A percentile compares a stretch with the other conserved stretches of the same genome.
These are phyloP conservation scores for Mimachlamys varia DNA, from an alignment of 2,888 invertebrate genomes.

Conservation along the genomic window DNA sequence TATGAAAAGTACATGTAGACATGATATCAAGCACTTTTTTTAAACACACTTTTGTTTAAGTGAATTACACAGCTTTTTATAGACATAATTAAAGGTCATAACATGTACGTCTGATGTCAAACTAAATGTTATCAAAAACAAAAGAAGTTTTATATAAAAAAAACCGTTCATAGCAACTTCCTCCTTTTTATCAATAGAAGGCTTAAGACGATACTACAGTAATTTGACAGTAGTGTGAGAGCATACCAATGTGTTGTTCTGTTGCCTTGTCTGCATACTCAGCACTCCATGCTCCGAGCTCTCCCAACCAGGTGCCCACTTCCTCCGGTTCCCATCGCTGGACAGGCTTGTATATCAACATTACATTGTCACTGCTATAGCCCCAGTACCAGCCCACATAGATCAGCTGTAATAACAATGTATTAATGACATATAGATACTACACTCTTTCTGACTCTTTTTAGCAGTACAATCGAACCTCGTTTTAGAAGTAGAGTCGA, in stretches of 20 bases:
- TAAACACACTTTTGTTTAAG: too few species aligned
- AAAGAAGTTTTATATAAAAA: too few species aligned
- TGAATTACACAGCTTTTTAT: too few species aligned
- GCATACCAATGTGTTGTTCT: constrained; percentile 64
- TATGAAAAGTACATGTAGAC: neutral
- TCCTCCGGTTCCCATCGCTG: constrained; percentile 69
- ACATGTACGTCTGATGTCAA: too few species aligned
- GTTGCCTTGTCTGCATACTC: constrained; percentile 61
- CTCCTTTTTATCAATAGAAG: neutral
- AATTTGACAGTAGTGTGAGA: neutral
- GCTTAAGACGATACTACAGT: too few species aligned
- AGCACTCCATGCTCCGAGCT: constrained; percentile 71
- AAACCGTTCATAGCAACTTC: too few species aligned
- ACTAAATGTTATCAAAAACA: too few species aligned
- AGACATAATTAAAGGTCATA: too few species aligned
- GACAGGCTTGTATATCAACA: constrained; percentile 69
- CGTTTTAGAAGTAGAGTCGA: too few species aligned
- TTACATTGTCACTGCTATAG: constrained; percentile 60
- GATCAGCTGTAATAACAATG: constrained; percentile 58
- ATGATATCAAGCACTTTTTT: too few species aligned
- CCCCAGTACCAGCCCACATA: constrained; percentile 72
- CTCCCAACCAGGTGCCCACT: constrained; percentile 70
- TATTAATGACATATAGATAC: neutral
- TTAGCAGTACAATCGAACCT: too few species aligned
- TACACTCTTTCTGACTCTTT: too few species aligned